Percentiles rank a stretch among this genome's conserved stretches.
Conservation (phyloP, 2,888 invertebrate species). For the Leptarthrus brevirostris region DNA sequence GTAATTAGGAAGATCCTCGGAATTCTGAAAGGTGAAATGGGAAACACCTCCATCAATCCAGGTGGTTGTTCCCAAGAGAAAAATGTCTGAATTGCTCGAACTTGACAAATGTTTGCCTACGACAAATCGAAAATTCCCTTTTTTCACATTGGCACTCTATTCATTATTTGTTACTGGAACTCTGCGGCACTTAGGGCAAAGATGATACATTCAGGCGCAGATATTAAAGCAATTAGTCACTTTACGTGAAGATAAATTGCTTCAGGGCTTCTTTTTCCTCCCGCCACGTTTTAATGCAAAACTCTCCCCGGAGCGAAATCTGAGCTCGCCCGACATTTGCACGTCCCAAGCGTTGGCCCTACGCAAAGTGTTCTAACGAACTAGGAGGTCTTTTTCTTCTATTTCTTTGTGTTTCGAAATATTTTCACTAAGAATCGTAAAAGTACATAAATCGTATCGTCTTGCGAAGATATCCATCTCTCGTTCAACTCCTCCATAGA, state of each 20-base stretch:
- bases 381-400: neutral
- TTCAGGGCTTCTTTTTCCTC: neutral
- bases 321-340: conserved; percentile 3
- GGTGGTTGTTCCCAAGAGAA: neutral
- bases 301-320: neutral
- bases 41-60: neutral
- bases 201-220: conserved; percentile 12
- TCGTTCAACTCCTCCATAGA: neutral
- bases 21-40: neutral
- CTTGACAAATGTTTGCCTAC: neutral
- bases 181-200: neutral
- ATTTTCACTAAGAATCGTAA: conserved; percentile 24
- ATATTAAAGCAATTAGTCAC: conserved; percentile 34
- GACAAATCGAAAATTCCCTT: neutral
- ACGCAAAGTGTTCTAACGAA: neutral
- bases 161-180: neutral
- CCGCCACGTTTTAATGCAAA: neutral
- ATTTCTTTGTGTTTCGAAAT: conserved; percentile 16
- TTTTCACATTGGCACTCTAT: neutral
- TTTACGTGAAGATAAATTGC: conserved; percentile 27
- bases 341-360: no score
- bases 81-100: neutral
- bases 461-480: conserved; percentile 38
- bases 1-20: neutral
- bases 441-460: conserved; percentile 37